Base-by-base conservation (phyloP, 2,113 vertebrate species). In the Spheniscus mendiculus region DNA sequence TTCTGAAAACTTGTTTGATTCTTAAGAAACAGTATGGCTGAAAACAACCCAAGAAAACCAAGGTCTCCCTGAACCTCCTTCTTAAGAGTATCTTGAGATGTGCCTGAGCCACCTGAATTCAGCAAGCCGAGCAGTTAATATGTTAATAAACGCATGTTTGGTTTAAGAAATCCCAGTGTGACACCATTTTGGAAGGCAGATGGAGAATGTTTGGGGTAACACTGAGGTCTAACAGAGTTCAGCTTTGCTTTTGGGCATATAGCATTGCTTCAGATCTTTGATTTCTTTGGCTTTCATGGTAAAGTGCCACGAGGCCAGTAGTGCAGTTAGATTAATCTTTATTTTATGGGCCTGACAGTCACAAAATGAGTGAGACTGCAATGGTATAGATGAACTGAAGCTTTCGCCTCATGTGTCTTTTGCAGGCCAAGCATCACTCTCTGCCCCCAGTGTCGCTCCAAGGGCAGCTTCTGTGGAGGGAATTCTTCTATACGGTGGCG, bases 401-500 rank as follows among this genome's bases (percentile, higher is more conserved):
- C 58, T 32, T 45, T 34, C 59, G 55, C 19, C 26, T 94, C 18
- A 0, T 16, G 15, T 42, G 52, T 59, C 49, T 67, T 56, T 59
- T 78, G 40, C 71, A 98, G 98, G 97, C 98, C 59, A 97, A 89
- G 95, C 98, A 99, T 94, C 99, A 98, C 78, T 98, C 98, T 4
- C 99, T 99, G 45, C 99, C 99, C 0, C 98, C 89, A 2, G 94
- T 99, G 55, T 99, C 99, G 0, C 98, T 99, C 62, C 99, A 99
- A 49, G 99, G 99, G 53, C 99, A 99, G 96, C 97, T 99, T 15
- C 92, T 99, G 71, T 99, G 99, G 99, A 98, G 99, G 71, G 99
- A 99, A 94, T 99, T 99, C 97, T 99, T 99, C 98, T 99, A 99
- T 63, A 99, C 99, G 1, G 98, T 99, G 27, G 99, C 99, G 65